Percentiles rank a stretch among this genome's conserved stretches.
Evolutionary conservation across 2,113 vertebrate species (phyloP).

Genomic region (Otocyon megalotis): DNA sequence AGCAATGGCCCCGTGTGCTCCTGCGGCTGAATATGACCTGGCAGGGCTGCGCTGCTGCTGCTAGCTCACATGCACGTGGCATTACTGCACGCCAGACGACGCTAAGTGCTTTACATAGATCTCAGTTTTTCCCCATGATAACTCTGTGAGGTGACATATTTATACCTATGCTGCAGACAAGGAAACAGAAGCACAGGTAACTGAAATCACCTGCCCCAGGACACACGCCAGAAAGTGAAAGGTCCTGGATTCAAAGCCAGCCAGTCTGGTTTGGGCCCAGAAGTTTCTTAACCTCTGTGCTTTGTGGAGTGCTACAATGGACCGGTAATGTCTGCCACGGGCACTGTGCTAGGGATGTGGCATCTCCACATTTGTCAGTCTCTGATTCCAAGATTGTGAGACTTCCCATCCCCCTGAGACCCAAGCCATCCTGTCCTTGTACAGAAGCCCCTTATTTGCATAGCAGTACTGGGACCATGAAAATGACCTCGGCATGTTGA

Average conservation of each 20-base stretch:
- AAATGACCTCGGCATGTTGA: no score
- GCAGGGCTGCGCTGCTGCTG: rapidly evolving
- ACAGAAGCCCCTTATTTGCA: not conserved
- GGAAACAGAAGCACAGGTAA: not conserved
- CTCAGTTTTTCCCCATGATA: not conserved
- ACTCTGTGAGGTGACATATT: no score
- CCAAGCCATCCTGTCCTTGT: not conserved
- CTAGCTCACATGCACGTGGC: not conserved
- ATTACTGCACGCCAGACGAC: rapidly evolving
- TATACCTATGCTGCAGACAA: not conserved
- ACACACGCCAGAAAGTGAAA: not conserved
- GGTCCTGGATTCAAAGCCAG: not conserved
- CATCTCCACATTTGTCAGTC: not conserved
- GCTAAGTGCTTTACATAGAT: not conserved
- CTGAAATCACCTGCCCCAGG: not conserved
- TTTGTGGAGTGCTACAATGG: not conserved
- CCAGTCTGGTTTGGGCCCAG: not conserved
- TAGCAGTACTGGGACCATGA: not conserved
- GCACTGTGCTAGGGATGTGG: not conserved
- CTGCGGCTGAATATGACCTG: not conserved
- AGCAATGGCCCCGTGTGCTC: not conserved
- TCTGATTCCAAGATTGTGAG: not conserved
- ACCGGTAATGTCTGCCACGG: not conserved
- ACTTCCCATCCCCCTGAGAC: not conserved
- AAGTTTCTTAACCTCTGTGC: not conserved